Conservation (phyloP, 2,797 vertebrate genomes). For the Heterohyrax brucei region DNA sequence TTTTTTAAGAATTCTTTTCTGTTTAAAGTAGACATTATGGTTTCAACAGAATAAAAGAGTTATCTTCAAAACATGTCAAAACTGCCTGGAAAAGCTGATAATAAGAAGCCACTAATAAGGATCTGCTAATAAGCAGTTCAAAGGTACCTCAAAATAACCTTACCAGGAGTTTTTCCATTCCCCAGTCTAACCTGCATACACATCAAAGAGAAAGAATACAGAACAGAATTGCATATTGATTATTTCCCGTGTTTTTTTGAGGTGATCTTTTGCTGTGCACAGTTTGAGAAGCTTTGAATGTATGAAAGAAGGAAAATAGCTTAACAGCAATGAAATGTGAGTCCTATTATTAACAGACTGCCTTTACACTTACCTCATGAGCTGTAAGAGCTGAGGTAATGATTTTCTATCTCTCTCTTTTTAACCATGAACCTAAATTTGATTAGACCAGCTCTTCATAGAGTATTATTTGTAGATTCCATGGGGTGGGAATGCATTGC, state of each 20-base stretch:
- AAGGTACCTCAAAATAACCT: slow-evolving; percentile 43
- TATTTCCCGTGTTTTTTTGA: slow-evolving; percentile 70
- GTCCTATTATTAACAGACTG: slow-evolving; percentile 56
- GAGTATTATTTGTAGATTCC: not conserved
- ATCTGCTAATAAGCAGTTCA: slow-evolving; percentile 76
- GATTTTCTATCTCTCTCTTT: not conserved
- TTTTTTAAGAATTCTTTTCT: slow-evolving; percentile 68
- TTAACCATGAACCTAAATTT: slow-evolving; percentile 25
- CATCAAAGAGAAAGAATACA: slow-evolving; percentile 63
- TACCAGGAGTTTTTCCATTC: not conserved
- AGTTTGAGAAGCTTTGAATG: slow-evolving; percentile 74
- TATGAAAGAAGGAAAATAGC: slow-evolving; percentile 51
- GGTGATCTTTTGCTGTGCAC: slow-evolving; percentile 63
- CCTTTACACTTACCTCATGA: slow-evolving; percentile 38
- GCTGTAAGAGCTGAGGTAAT: not conserved
- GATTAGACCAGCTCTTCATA: not conserved
- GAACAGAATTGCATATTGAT: slow-evolving; percentile 68
- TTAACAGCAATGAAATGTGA: slow-evolving; percentile 70
- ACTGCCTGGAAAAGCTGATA: slow-evolving; percentile 66
- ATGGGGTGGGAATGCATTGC: not conserved
- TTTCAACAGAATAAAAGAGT: slow-evolving; percentile 74
- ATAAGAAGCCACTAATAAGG: slow-evolving; percentile 77
- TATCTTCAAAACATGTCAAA: slow-evolving; percentile 79
- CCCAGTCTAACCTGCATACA: not conserved
- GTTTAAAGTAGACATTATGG: slow-evolving; percentile 77